These are phyloP conservation scores for Oreocharis arfaki DNA, from an alignment of 2,113 vertebrate species.

Conservation along the genomic window DNA sequence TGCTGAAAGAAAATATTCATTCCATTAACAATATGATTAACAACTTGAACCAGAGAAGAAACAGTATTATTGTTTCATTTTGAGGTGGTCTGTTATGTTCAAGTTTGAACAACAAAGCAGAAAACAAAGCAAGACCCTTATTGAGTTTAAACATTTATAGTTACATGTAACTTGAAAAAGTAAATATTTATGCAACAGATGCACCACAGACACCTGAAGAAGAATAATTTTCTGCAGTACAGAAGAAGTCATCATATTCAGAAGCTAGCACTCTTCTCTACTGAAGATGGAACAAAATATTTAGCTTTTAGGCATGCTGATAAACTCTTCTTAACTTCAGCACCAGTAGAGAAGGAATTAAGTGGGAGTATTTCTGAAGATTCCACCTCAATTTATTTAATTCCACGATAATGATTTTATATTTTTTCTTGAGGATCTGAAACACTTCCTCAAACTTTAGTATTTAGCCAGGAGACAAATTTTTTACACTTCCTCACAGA, in stretches of 20 bases:
- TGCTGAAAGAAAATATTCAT: neutral
- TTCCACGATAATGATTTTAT: neutral
- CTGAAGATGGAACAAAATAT: neutral
- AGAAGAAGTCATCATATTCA: neutral
- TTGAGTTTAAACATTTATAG: neutral
- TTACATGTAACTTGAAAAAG: neutral
- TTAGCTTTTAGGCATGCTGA: neutral
- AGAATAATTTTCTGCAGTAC: neutral
- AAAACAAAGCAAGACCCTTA: neutral
- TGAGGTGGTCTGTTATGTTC: neutral
- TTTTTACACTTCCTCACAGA: neutral
- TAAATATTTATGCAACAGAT: neutral
- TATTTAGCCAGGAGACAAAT: neutral
- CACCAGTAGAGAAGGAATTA: neutral
- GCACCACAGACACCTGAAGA: neutral
- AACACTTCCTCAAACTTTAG: neutral
- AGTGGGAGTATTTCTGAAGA: neutral
- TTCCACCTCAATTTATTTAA: neutral
- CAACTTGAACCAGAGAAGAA: neutral
- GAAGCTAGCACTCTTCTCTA: neutral
- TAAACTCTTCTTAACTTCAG: neutral
- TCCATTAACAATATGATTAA: neutral
- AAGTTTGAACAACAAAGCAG: neutral
- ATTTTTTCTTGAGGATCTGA: neutral
- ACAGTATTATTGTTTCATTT: neutral